phyloP scores from a whole-genome alignment of 2,113 vertebrate species.

The Verasper variegatus region DNA sequence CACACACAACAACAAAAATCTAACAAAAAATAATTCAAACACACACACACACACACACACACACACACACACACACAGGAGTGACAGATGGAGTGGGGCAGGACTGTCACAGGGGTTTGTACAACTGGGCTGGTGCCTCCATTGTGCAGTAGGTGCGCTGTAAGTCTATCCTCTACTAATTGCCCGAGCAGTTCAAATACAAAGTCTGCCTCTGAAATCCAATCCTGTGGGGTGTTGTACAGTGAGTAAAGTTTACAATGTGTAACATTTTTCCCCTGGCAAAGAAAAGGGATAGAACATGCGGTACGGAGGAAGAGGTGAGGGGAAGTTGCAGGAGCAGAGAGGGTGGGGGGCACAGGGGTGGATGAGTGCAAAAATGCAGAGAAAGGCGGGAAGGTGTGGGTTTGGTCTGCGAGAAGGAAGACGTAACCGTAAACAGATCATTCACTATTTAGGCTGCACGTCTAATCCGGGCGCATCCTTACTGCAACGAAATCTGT shows the following conservation, averaged over 20 bases:
- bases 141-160: constrained; percentile 75
- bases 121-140: constrained; percentile 61
- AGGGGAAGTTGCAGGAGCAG: background rate
- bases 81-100: constrained; percentile 80
- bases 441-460: constrained; percentile 60
- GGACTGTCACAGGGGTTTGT: constrained; percentile 55
- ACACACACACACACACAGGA: constrained; percentile 69
- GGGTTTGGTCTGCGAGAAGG: background rate
- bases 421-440: constrained; percentile 54
- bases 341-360: background rate
- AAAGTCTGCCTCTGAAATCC: constrained; percentile 81
- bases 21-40: background rate
- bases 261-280: constrained; percentile 69
- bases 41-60: background rate
- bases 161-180: constrained; percentile 84
- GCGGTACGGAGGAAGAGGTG: constrained; percentile 19
- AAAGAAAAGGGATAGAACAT: constrained; percentile 47
- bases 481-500: constrained; percentile 24
- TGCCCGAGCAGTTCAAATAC: constrained; percentile 79
- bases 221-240: constrained; percentile 70
- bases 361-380: constrained; percentile 8
- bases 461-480: constrained; percentile 43
- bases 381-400: background rate
- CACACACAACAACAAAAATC: background rate
- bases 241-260: constrained; percentile 75